A percentile compares a stretch with the other conserved stretches of the same genome.
These are phyloP conservation scores for Ceratosolen solmsi DNA, from an alignment of 1,140 invertebrate genomes.

Conservation along the genomic window DNA sequence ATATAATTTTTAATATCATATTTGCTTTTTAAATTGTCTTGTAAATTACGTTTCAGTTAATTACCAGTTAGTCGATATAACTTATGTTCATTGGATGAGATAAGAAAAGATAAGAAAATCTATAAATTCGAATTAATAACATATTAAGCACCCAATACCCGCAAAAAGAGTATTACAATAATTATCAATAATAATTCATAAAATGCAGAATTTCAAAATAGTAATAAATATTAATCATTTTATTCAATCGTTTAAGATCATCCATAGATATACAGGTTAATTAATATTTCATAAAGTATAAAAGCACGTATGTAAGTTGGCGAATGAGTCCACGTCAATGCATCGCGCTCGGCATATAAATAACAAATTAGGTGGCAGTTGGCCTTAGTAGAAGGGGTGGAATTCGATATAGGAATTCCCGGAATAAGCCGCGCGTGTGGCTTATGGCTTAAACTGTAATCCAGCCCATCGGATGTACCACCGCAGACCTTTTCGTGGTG, in stretches of 20 bases:
- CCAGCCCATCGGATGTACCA: neutral
- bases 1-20: no score
- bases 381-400: neutral
- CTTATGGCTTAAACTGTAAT: conserved; percentile 29
- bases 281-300: conserved; percentile 30
- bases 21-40: no score
- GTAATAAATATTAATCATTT: no score
- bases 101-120: no score
- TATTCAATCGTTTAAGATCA: neutral
- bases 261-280: neutral
- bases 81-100: no score
- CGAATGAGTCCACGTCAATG: neutral
- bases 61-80: no score
- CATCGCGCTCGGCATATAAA: conserved; percentile 27
- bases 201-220: no score
- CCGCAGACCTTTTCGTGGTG: conserved; percentile 25
- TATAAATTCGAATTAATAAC: no score
- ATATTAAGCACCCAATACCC: no score
- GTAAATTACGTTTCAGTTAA: no score
- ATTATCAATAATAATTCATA: no score
- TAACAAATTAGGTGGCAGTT: conserved; percentile 33
- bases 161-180: no score
- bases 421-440: conserved; percentile 11
- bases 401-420: conserved; percentile 38
- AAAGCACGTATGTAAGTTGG: conserved; percentile 1